Conservation (phyloP, 2,888 invertebrate genomes). For the Acrobasis consociella region DNA sequence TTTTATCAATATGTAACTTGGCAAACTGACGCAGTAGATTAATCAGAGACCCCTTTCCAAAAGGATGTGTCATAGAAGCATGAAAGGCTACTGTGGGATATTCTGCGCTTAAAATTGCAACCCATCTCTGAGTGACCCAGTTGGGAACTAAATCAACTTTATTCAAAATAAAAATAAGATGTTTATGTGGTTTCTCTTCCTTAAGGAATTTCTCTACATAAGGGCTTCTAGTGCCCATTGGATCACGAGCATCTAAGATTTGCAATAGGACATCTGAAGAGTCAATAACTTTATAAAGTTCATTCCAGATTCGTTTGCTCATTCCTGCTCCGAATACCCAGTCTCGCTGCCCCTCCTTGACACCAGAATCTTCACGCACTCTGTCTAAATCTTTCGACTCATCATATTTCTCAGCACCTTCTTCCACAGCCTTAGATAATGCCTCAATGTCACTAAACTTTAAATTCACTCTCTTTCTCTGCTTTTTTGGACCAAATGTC, state of each 20-base stretch:
- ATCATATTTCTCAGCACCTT: conserved; percentile 89
- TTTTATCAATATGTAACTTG: conserved; percentile 97
- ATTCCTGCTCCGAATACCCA: conserved; percentile 98
- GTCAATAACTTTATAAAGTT: conserved; percentile 99
- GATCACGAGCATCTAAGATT: conserved; percentile 98
- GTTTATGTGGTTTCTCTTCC: conserved; percentile 98
- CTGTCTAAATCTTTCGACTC: conserved; percentile 92
- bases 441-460: conserved; percentile 90
- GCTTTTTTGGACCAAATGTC: conserved; percentile 97
- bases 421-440: conserved; percentile 87
- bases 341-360: conserved; percentile 91
- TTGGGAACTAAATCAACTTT: conserved; percentile 98
- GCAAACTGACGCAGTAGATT: conserved; percentile 97
- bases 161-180: conserved; percentile 97
- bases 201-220: conserved; percentile 95
- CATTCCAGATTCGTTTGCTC: conserved; percentile 99
- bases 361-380: conserved; percentile 90
- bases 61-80: conserved; percentile 98
- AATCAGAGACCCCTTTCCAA: conserved; percentile 98
- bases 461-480: conserved; percentile 94
- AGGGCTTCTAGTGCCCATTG: conserved; percentile 96
- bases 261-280: conserved; percentile 98
- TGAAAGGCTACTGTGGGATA: conserved; percentile 99
- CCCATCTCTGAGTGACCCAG: conserved; percentile 99
- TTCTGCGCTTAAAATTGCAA: conserved; percentile 95